Evolutionary conservation across 2,113 vertebrate genomes (phyloP), one percentile per base, ranked within the genome.

Genomic region (Sardina pilchardus): DNA sequence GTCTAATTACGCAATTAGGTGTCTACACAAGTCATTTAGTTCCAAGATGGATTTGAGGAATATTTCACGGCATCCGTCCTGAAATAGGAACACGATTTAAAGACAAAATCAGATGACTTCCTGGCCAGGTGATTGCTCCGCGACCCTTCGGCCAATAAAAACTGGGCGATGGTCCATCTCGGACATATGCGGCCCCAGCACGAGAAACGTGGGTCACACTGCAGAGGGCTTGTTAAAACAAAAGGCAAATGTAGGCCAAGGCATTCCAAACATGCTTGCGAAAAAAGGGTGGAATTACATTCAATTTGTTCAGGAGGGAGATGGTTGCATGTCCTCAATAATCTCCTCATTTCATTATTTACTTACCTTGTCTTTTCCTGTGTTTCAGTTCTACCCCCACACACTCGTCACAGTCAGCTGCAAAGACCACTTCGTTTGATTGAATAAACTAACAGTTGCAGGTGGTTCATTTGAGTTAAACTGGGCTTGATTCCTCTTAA

Each of bases 211-310:
- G 50, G 14, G n/a, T 81, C 39, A 81, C 44, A 75, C 44, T 43
- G 63, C 47, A 45, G 7, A 78, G 50, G 63, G 67, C 12, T 82
- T 82, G 19, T 53, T 53, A 19, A 17, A 53, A 53, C 26, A 26
- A 71, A 30, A 24, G 2, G 21, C 80, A 44, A 84, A 82, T 39
- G 36, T 47, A 82, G 45, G 42, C 50, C 84, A 84, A 43, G 19
- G 84, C 63, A 85, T 89, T 87, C 82, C 78, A 81, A 8, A 7
- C 21, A 36, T 44, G 39, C 44, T 53, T 82, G 63, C 10, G 71
- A 30, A 80, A 83, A 83, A 26, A 6, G 36, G 43, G 47, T n/a
- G 9, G 44, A 67, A 44, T 24, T 78, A 82, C 7, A 53, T 16
- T 47, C 43, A 56, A 39, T 81, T 59, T 36, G 43, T 45, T 83